Conservation (phyloP, 2,888 invertebrate genomes). For the Antitype chi region DNA sequence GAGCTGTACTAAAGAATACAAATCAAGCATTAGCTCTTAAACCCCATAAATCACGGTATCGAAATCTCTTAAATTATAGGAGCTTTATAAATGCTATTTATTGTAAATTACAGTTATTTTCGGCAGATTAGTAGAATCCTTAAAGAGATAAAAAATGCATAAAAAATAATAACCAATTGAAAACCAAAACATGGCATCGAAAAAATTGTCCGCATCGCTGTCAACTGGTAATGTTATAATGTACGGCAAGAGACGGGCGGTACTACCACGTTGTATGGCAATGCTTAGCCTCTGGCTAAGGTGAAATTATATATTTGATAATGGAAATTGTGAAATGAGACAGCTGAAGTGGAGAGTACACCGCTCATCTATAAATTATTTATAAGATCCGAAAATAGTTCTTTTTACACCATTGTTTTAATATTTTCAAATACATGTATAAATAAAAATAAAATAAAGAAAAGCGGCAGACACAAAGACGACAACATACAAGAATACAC, state of each 20-base stretch:
- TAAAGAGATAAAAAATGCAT: background rate
- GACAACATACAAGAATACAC: background rate
- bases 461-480: slow-evolving; percentile 39
- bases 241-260: no score
- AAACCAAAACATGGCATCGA: no score
- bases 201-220: no score
- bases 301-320: no score
- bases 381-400: no score
- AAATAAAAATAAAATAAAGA: background rate
- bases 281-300: no score
- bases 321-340: no score
- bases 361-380: background rate
- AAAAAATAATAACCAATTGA: background rate
- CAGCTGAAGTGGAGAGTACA: background rate
- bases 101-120: background rate
- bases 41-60: background rate
- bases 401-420: no score
- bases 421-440: background rate
- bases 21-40: background rate
- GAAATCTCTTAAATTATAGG: background rate
- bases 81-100: no score
- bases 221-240: no score
- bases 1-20: background rate
- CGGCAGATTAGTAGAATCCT: background rate
- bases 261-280: no score